Base-by-base conservation (phyloP, 1,140 invertebrate genomes). In the Akabosia matsudoensis region DNA sequence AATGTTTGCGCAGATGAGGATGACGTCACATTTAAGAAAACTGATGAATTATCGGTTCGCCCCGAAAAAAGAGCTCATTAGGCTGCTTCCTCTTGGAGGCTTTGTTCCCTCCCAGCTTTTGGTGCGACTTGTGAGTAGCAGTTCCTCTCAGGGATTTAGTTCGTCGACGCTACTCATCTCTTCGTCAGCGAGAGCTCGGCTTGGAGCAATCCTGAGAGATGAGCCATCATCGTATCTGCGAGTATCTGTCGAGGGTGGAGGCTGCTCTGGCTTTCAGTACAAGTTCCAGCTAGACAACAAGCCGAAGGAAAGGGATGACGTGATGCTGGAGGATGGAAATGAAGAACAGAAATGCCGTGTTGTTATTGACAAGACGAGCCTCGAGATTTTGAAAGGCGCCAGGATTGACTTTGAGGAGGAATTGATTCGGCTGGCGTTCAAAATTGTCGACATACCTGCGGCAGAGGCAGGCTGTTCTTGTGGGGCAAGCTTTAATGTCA, bases 251-350 rank as follows among this genome's bases (percentile, higher is more conserved):
- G 96, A 98, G 85, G 95, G 97, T 37, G 97, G 97, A 31, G 97
- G 97, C 14, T 99, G 97, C 84, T 98, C 97, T n/a, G 97, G 97
- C 13, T 99, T 99, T 86, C 96, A 99, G 83, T 99, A 99, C 83
- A 97, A 97, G 86, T 97, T 99, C 85, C 89, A 92, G 79, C 87
- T 98, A 79, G 95, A 98, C 83, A 87, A 85, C 33, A 90, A 89
- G 79, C 80, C 94, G 7, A 88, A 90, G 56, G 88, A 90, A 26
- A 95, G 98, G 84, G 97, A 98, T 84, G 90, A 89, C 90, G 73
- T 30, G 22, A 54, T 56, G 13, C 7, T 7, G 14, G 4, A 22
- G 7, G 24, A 14, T 4, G 3, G n/a, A 7, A 22, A 61, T 4
- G 54, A 14, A 7, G 54, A 61, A 16, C 4, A 31, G 26, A 70